Evolutionary conservation across 2,113 vertebrate genomes (phyloP), one percentile per base, ranked within the genome.

Genomic region (Apteryx mantelli): DNA sequence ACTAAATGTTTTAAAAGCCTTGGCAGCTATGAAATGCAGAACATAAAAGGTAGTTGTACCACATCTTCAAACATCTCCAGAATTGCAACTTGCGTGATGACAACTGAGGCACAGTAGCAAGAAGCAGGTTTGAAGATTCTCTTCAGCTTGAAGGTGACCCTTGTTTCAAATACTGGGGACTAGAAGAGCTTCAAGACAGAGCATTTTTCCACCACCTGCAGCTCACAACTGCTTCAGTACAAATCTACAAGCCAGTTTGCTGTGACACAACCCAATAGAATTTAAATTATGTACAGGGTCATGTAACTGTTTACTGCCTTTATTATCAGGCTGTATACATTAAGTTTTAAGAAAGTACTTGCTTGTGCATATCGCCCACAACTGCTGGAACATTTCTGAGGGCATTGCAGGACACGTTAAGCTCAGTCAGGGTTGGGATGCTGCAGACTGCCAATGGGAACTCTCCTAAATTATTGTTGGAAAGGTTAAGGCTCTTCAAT

Each of bases 401-500:
- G 94, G 98, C 98, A 81, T 99, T 99, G 97, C 99, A 99, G 96
- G 99, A 99, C 97, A 99, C 98, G 28, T 99, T 99, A 97, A 99
- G 98, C 91, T 99, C 99, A 1, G 98, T 99, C 95, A 99, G 98
- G 2, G 99, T 99, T 63, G 98, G 98, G 95, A 99, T 99, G 95
- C 97, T 97, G 95, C 99, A 99, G 86, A 99, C 98, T 24, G 98
- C 98, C 95, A 98, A 61, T 5, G 99, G 99, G 92, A 99, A 99
- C 61, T 98, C 98, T 91, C 98, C 98, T 79, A 99, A 98, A 91
- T 99, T 99, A 97, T 99, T 99, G 97, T 99, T 99, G 66, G 99
- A 99, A 94, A 99, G 98, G 97, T 99, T 99, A 98, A 99, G 99
- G 98, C 99, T 99, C 96, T 99, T 99, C 98, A 99, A 97, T 89